A percentile compares a stretch with the other conserved stretches of the same genome.
phyloP scores from a whole-genome alignment of 2,113 vertebrate genomes.

The Mystacornis crossleyi region DNA sequence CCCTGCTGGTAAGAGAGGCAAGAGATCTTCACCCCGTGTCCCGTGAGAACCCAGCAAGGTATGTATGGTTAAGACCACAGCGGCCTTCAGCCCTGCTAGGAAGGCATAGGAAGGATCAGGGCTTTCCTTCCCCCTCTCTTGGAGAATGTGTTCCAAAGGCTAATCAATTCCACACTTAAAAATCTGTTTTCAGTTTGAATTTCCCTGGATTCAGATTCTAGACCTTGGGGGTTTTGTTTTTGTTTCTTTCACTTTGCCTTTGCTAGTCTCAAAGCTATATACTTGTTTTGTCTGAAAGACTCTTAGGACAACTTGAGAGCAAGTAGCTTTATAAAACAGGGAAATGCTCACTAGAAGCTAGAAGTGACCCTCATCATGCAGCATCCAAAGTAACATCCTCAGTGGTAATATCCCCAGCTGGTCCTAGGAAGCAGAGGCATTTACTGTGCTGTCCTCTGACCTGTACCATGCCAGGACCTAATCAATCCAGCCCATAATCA shows the following conservation, averaged over 20 bases:
- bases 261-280: not conserved
- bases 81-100: not conserved
- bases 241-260: not conserved
- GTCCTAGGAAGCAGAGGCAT: not conserved
- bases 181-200: constrained; percentile 49
- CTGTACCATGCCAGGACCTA: not conserved
- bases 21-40: not conserved
- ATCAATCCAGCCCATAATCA: not conserved
- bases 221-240: not conserved
- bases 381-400: not conserved
- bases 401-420: not conserved
- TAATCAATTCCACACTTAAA: constrained; percentile 53
- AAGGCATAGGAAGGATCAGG: not conserved
- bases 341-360: not conserved
- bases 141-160: not conserved
- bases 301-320: not conserved
- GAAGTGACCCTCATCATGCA: not conserved
- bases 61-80: not conserved
- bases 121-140: not conserved
- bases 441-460: not conserved
- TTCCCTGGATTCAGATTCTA: constrained; percentile 33
- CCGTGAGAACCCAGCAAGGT: not conserved
- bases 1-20: not conserved
- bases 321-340: not conserved
- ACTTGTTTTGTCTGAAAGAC: not conserved